These are phyloP conservation scores for Leptinotarsa tumamoca DNA, from an alignment of 2,888 invertebrate species.

Conservation along the genomic window DNA sequence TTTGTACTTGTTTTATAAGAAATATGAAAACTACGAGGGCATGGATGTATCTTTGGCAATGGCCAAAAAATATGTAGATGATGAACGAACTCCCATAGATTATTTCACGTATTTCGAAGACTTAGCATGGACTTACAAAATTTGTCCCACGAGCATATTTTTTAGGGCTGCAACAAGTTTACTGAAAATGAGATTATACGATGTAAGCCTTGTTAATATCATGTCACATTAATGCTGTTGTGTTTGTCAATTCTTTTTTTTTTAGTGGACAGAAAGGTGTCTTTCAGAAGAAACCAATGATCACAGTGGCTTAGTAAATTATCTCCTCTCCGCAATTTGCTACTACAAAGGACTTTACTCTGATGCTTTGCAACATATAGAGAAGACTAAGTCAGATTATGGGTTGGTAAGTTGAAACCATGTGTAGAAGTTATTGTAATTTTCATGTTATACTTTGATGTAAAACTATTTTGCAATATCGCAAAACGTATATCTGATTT, in stretches of 20 bases:
- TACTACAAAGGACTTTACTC: constrained; percentile 58
- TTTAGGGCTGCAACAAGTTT: constrained; percentile 57
- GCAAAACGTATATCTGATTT: no score
- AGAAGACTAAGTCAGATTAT: constrained; percentile 56
- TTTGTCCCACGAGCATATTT: constrained; percentile 57
- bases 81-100: constrained; percentile 40
- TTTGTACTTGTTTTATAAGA: constrained; percentile 60
- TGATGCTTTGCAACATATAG: constrained; percentile 60
- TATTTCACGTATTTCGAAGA: constrained; percentile 55
- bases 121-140: constrained; percentile 58
- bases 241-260: constrained; percentile 36
- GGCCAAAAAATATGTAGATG: constrained; percentile 55
- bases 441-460: no score
- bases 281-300: constrained; percentile 56
- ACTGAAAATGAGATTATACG: constrained; percentile 59
- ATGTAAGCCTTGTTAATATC: constrained; percentile 39
- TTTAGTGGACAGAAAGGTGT: constrained; percentile 59
- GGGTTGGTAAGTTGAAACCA: constrained; percentile 52
- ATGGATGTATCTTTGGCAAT: constrained; percentile 59
- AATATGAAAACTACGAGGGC: constrained; percentile 56
- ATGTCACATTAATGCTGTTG: neutral
- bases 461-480: no score
- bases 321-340: constrained; percentile 60
- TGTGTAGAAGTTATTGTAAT: neutral
- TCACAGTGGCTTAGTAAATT: constrained; percentile 57